phyloP scores from a whole-genome alignment of 2,797 vertebrate genomes.

The Leptoclinus maculatus region DNA sequence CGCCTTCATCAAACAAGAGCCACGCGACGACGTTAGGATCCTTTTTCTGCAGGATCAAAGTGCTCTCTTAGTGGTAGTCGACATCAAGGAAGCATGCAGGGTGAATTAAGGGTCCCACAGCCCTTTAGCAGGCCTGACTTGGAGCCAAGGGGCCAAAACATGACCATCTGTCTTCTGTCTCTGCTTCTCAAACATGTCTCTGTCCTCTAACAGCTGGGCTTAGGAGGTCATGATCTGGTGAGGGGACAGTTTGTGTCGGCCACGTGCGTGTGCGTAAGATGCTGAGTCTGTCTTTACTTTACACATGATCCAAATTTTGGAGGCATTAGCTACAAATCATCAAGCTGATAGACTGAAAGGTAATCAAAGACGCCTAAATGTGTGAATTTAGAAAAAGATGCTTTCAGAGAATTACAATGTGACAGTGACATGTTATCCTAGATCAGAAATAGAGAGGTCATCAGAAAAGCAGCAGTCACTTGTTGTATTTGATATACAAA shows the following conservation, averaged over 20 bases:
- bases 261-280: background rate
- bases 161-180: slow-evolving; percentile 81
- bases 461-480: background rate
- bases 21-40: slow-evolving; percentile 10
- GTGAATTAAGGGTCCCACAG: slow-evolving; percentile 46
- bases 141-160: slow-evolving; percentile 57
- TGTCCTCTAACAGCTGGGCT: slow-evolving; percentile 68
- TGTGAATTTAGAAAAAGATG: background rate
- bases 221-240: slow-evolving; percentile 43
- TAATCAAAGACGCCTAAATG: background rate
- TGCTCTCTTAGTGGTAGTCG: slow-evolving; percentile 1
- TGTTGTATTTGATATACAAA: background rate
- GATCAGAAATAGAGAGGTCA: background rate
- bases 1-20: slow-evolving; percentile 23
- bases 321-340: background rate
- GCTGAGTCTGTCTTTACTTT: background rate
- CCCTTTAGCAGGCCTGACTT: slow-evolving; percentile 56
- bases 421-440: background rate
- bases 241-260: slow-evolving; percentile 21
- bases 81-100: slow-evolving; percentile 25
- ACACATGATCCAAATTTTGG: background rate
- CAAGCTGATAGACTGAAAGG: background rate
- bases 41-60: slow-evolving; percentile 41
- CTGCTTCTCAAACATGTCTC: slow-evolving; percentile 62
- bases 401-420: background rate